A percentile compares a stretch with the other conserved stretches of the same genome.
phyloP scores from a whole-genome alignment of 2,113 vertebrate genomes.

The Callipepla californica region DNA sequence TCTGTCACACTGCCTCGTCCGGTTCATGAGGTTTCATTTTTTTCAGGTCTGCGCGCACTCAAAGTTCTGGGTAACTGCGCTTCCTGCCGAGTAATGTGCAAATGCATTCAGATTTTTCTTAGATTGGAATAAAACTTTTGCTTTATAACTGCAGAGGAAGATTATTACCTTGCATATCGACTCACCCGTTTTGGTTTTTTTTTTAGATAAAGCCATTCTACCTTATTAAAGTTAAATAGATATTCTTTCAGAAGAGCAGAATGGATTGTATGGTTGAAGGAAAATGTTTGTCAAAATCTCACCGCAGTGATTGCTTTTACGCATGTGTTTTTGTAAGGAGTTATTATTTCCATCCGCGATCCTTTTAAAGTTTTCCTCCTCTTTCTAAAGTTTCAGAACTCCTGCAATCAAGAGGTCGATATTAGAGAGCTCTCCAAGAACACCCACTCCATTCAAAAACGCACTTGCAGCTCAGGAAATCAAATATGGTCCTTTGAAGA shows the following conservation, averaged over 20 bases:
- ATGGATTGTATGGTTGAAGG: not conserved
- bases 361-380: conserved; percentile 43
- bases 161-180: not conserved
- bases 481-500: conserved; percentile 92
- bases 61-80: not conserved
- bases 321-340: not conserved
- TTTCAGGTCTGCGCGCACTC: not conserved
- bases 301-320: not conserved
- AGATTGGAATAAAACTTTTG: not conserved
- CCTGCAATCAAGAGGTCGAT: conserved; percentile 93
- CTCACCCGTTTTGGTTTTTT: not conserved
- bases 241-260: not conserved
- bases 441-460: conserved; percentile 95
- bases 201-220: not conserved
- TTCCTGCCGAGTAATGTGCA: not conserved
- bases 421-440: conserved; percentile 91
- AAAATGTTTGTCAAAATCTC: not conserved
- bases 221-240: not conserved
- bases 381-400: conserved; percentile 89
- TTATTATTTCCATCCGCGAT: not conserved
- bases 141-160: not conserved
- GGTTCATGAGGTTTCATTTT: accelerated
- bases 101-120: not conserved
- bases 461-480: conserved; percentile 90
- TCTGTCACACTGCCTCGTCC: accelerated